Conservation (phyloP, 2,113 vertebrate species). For the Grammomys surdaster region DNA sequence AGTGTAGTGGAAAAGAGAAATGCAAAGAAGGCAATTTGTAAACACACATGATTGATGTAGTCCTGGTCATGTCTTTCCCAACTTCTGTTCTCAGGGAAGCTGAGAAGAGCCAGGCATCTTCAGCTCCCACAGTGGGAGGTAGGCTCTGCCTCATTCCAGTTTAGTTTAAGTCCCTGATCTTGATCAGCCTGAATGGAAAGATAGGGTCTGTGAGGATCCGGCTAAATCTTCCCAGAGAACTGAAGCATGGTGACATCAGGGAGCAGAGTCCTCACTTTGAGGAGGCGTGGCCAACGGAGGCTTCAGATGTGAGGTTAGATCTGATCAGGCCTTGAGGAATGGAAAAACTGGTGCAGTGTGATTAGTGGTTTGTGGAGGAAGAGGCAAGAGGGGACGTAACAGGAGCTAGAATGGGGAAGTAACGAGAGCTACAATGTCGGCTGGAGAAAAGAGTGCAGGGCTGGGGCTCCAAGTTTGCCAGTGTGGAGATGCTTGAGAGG, state of each 20-base stretch:
- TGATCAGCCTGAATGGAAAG: not conserved
- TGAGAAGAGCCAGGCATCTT: not conserved
- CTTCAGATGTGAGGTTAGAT: not conserved
- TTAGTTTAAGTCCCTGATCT: not conserved
- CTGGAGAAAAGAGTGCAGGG: not conserved
- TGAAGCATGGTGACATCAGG: not conserved
- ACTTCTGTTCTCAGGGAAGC: not conserved
- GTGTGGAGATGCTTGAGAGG: not conserved
- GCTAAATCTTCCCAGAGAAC: not conserved
- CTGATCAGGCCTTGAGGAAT: not conserved
- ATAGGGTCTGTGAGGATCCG: not conserved
- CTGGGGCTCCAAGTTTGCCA: not conserved
- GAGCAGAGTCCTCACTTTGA: not conserved
- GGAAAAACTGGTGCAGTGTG: not conserved
- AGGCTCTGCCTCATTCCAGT: not conserved
- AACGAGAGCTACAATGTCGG: not conserved
- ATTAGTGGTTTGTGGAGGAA: not conserved
- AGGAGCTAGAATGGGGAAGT: not conserved
- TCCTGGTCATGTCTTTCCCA: not conserved
- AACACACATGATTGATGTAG: conserved; percentile 36
- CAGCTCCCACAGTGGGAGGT: not conserved
- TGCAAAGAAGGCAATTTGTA: not conserved
- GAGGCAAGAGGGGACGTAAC: not conserved
- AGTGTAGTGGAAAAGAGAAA: conserved; percentile 3
- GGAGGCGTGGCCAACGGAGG: not conserved